Evolutionary conservation across 2,888 invertebrate genomes (phyloP), one percentile per base, ranked within the genome.

Genomic region (Netelia melanura): DNA sequence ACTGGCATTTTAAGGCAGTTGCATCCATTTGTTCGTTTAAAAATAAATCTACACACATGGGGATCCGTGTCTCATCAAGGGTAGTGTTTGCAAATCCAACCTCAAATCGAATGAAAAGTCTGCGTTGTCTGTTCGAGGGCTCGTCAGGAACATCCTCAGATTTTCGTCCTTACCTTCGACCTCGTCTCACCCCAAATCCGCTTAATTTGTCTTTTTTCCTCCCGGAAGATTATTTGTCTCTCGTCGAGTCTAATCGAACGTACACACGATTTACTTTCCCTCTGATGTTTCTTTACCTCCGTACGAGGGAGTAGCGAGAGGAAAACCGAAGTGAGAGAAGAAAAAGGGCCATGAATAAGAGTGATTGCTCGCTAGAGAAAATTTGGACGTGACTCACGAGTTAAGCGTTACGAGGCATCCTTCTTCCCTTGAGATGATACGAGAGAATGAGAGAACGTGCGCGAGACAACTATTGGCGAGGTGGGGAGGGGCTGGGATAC

Each of bases 301-400:
- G 25, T 44, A 48, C n/a, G 25, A 44, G 14, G 30, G 62, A 54
- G 58, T 52, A 65, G 48, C 17, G 38, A 54, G 17, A 56, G 44
- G 65, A 71, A 25, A 58, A 38, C 43, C 38, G 6, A 6, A 38
- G 38, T 8, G 38, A 38, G 44, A 1, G 48, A 23, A 52, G 52
- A 38, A 21, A 52, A 78, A 44, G 70, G 70, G 78, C 52, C 25
- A 54, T 23, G 38, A 64, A 58, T 30, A 54, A 82, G 70, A 82
- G 79, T 82, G 81, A 85, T 85, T 82, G 82, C 78, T 54, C 58
- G 70, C 74, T 65, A 79, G 52, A 75, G 78, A 61, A 79, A 85
- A 85, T 65, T 85, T 79, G 71, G 71, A 82, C 65, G 85, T 85
- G 85, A 85, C 70, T 85, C 85, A 85, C 75, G 79, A 81, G 68